Percentiles rank a stretch among this genome's conserved stretches.
These are phyloP conservation scores for Vultur gryphus DNA, from an alignment of 2,797 vertebrate species.

Conservation along the genomic window DNA sequence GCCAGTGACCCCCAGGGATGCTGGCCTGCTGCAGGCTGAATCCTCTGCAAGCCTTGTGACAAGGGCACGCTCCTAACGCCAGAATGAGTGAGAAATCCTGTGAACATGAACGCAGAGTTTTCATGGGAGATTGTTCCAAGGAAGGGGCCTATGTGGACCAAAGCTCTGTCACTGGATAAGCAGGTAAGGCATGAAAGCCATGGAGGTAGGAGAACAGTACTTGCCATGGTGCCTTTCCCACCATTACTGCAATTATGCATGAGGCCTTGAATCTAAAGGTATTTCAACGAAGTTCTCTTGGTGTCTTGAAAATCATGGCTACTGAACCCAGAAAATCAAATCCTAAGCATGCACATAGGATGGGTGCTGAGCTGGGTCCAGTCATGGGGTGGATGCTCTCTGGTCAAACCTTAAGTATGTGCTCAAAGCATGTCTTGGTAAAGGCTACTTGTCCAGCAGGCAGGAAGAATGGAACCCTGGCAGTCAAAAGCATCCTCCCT, in stretches of 20 bases:
- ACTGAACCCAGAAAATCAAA: neutral
- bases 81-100: neutral
- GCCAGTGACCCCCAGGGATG: neutral
- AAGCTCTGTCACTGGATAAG: neutral
- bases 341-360: neutral
- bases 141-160: neutral
- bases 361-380: neutral
- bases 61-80: neutral
- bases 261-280: neutral
- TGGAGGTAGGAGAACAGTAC: neutral
- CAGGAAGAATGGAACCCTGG: neutral
- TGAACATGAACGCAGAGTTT: neutral
- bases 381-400: neutral
- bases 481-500: neutral
- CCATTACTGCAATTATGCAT: accelerated
- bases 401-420: neutral
- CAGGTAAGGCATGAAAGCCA: neutral
- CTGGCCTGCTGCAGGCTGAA: neutral
- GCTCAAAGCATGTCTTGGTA: neutral
- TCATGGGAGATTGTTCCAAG: neutral
- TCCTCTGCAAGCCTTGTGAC: neutral
- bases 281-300: neutral
- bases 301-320: neutral
- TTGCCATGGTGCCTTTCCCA: neutral
- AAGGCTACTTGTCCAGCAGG: neutral